phyloP scores from a whole-genome alignment of 2,113 vertebrate species.

The Calcarius ornatus region DNA sequence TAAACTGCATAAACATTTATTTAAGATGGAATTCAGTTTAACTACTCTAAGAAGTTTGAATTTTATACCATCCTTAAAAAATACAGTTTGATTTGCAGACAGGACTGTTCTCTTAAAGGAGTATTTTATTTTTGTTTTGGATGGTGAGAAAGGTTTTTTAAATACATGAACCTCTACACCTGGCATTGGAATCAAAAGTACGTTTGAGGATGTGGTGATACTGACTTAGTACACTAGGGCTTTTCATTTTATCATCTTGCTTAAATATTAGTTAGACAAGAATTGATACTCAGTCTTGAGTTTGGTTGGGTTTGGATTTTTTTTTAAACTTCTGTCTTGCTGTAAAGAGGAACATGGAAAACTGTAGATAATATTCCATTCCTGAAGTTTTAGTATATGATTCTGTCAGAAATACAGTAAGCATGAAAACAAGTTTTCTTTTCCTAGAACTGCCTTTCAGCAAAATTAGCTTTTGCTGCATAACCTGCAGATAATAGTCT shows the following conservation, averaged over 20 bases:
- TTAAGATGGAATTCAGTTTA: slow-evolving; percentile 8
- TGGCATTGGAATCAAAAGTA: not conserved
- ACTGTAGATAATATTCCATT: not conserved
- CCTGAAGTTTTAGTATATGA: not conserved
- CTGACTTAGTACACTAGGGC: not conserved
- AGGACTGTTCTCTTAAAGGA: not conserved
- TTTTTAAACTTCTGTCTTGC: not conserved
- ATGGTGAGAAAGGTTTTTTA: not conserved
- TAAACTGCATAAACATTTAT: slow-evolving; percentile 40
- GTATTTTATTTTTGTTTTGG: not conserved
- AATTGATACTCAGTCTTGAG: not conserved
- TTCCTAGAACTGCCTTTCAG: slow-evolving; percentile 9
- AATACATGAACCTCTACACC: not conserved
- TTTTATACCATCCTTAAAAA: slow-evolving; percentile 4
- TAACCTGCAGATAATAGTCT: slow-evolving; percentile 23
- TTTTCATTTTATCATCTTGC: not conserved
- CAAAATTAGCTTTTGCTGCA: slow-evolving; percentile 10
- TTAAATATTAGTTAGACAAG: not conserved
- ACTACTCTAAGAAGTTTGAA: not conserved
- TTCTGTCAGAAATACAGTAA: slow-evolving; percentile 12
- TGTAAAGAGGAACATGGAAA: not conserved
- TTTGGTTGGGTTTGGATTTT: not conserved
- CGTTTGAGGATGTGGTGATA: not conserved
- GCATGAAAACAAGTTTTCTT: slow-evolving; percentile 23
- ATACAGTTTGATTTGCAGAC: not conserved